Base-by-base conservation (phyloP, 2,113 vertebrate species). In the Spea multiplicata region DNA sequence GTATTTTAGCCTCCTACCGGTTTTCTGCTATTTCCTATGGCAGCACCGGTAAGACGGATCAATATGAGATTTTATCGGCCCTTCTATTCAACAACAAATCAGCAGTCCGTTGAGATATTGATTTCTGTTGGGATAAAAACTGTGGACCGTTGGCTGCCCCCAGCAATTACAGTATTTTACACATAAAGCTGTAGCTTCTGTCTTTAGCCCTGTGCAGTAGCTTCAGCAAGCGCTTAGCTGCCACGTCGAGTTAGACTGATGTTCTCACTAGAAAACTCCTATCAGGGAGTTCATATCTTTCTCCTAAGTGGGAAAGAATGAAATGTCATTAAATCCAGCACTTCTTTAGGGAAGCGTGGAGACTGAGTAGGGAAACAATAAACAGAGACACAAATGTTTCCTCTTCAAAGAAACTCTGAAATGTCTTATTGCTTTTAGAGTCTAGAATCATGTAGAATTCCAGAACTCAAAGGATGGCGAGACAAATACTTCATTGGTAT, bases 121-220 rank as follows among this genome's bases (percentile, higher is more conserved):
- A 91, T 91, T 89, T 90, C 83, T 83, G 76, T 66, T 74, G 67
- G 84, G 83, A 88, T 88, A 87, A 88, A 89, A 89, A 84, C 76
- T 82, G 83, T 74, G 84, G 76, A 83, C 73, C 68, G 68, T 85
- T 85, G 74, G 79, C 81, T 83, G 73, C 52, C 64, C 81, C 82
- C 71, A 83, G 81, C 87, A 89, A 89, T 90, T 90, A 87, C 74
- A 87, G 76, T 86, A 85, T 88, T 89, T 90, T 89, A 86, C 80
- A 87, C 81, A 83, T 82, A 84, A 85, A 86, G 68, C 80, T 84
- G 76, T 83, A 86, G 84, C 84, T 84, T 84, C 66, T 86, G 83
- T 84, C 87, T 86, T 83, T 85, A 71, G 70, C 84, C 85, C 81
- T 79, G 84, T 83, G 82, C 83, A 82, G 79, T 81, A 30, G 75